Evolutionary conservation across 2,113 vertebrate species (phyloP).

Genomic region (Ictalurus punctatus): DNA sequence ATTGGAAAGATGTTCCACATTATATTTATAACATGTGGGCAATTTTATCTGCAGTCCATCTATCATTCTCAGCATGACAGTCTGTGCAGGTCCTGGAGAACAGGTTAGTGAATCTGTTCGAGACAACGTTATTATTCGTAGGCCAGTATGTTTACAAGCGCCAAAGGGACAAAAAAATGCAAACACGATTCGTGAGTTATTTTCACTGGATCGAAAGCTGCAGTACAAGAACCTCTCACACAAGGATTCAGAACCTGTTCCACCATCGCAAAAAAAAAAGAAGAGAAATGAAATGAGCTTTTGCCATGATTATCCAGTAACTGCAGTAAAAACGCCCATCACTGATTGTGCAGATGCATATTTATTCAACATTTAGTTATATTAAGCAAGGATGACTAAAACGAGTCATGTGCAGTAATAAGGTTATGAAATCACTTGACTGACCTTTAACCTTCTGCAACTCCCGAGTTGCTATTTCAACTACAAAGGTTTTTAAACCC

Average conservation of each 20-base stretch:
- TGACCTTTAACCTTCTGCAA: not conserved
- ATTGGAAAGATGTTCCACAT: no score
- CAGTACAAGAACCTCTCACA: not conserved
- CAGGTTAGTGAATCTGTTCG: not conserved
- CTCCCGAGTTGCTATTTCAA: not conserved
- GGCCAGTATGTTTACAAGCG: not conserved
- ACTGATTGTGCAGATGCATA: not conserved
- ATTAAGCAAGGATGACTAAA: not conserved
- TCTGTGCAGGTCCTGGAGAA: not conserved
- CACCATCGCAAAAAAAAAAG: not conserved
- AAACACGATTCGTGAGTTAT: not conserved
- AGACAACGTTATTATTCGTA: not conserved
- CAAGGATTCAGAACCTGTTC: not conserved
- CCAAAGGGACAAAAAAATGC: not conserved
- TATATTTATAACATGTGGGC: not conserved
- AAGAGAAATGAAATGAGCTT: not conserved
- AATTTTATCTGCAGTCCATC: not conserved
- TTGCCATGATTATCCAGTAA: not conserved
- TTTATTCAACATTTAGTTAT: not conserved
- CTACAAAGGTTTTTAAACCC: not conserved
- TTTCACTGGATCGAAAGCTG: not conserved
- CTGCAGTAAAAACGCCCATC: not conserved
- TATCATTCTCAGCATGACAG: not conserved
- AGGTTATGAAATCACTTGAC: not conserved
- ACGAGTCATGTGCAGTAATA: not conserved